Base-by-base conservation (phyloP, 2,113 vertebrate genomes). In the Ophiodon elongatus region DNA sequence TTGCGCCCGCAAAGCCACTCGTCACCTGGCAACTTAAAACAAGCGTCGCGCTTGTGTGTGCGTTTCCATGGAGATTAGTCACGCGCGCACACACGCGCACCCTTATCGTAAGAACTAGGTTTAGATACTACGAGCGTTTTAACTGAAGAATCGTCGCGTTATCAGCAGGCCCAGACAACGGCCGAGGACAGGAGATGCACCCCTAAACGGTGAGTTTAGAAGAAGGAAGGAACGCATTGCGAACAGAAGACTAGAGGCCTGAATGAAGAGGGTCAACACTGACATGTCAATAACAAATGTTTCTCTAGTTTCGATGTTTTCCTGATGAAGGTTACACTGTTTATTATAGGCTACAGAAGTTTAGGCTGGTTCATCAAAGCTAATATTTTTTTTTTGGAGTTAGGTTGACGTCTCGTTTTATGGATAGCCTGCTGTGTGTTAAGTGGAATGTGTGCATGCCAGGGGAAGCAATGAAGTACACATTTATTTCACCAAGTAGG, bases 31-130 rank as follows among this genome's bases (percentile, higher is more conserved):
- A 54, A 62, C 31, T 27, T 7, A 23, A 15, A 56, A 6, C 11
- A 27, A 23, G 57, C 47, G 76, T 91, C 43, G 52, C 31, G 73
- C 87, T 72, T 90, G 85, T 87, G 88, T 94, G 83, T 76, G 3
- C 79, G 94, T 96, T 95, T 85, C 94, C 92, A 94, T 90, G 91
- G 94, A 31, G 88, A 94, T 33, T 52, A 25, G 67, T n/a, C 54
- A 64, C 83, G 57, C 80, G 50, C 78, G 67, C 43, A 77, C 71
- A 27, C 77, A 74, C 75, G 29, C 80, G 64, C 72, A 4, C 23
- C 54, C 72, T 50, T 87, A 80, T 84, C 73, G 21, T 6, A 41
- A 35, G 39, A 74, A 59, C 66, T 13, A 17, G 41, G 21, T 39
- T 56, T 62, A 17, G 17, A 56, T 65, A 29, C 67, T 19, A 4